Conservation (phyloP, 2,888 invertebrate genomes). For the Drosophila kambysellisi region DNA sequence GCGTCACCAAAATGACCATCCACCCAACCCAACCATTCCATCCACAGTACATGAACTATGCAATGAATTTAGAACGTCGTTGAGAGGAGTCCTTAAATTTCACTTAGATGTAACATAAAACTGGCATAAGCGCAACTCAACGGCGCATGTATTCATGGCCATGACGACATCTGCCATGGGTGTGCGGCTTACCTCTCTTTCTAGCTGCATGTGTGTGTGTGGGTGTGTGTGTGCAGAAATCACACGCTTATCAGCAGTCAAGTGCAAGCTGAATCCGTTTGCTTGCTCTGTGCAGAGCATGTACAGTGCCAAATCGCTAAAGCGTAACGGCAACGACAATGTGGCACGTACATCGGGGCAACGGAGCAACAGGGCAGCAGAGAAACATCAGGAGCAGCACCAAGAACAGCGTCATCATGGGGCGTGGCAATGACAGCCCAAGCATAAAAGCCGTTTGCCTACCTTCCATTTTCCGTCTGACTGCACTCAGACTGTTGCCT, state of each 20-base stretch:
- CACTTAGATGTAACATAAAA: constrained; percentile 82
- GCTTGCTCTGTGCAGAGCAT: constrained; percentile 42
- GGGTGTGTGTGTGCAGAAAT: constrained; percentile 54
- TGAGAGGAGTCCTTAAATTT: constrained; percentile 82
- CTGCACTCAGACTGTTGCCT: constrained; percentile 80
- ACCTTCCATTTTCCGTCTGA: constrained; percentile 76
- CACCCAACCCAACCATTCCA: neutral
- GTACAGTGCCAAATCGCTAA: constrained; percentile 76
- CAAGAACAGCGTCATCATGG: constrained; percentile 8
- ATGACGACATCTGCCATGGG: constrained; percentile 44
- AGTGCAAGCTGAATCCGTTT: constrained; percentile 79
- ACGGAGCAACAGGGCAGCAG: constrained; percentile 12
- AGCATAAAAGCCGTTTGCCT: constrained; percentile 78
- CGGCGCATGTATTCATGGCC: constrained; percentile 76
- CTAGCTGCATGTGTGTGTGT: constrained; percentile 13
- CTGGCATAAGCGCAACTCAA: constrained; percentile 74
- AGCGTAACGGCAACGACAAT: constrained; percentile 78
- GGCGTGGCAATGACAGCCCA: constrained; percentile 60
- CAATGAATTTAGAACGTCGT: constrained; percentile 71
- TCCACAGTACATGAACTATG: constrained; percentile 59
- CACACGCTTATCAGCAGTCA: constrained; percentile 80
- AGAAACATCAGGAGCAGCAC: neutral
- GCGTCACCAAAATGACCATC: constrained; percentile 38
- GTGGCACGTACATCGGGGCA: constrained; percentile 44
- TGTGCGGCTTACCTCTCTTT: constrained; percentile 23